Evolutionary conservation across 2,797 vertebrate species (phyloP).

Genomic region (Antrozous pallidus): DNA sequence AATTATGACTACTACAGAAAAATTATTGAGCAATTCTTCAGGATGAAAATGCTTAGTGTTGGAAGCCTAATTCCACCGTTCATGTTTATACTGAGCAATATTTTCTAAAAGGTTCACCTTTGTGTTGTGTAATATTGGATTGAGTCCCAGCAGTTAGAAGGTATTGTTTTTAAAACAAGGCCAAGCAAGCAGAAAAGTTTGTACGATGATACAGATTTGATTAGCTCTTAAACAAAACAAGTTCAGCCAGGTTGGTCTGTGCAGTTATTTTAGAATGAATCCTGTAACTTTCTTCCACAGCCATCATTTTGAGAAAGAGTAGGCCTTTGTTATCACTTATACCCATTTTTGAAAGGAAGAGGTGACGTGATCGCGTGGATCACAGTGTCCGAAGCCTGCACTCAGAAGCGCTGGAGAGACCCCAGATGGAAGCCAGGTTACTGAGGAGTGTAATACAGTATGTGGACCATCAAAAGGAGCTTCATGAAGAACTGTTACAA

Average conservation of each 20-base stretch:
- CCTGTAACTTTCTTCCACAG: conserved; percentile 65
- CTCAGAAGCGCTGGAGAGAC: conserved; percentile 24
- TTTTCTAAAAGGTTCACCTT: conserved; percentile 74
- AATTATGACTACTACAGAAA: conserved; percentile 76
- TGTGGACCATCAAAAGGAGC: conserved; percentile 50
- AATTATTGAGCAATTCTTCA: conserved; percentile 81
- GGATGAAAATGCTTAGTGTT: conserved; percentile 78
- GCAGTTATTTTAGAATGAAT: conserved; percentile 66
- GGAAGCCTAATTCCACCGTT: conserved; percentile 77
- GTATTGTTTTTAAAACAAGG: conserved; percentile 82
- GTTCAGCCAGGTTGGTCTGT: conserved; percentile 78
- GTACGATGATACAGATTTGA: conserved; percentile 79
- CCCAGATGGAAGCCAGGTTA: conserved; percentile 46
- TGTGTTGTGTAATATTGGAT: conserved; percentile 79
- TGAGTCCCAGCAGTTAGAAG: conserved; percentile 80
- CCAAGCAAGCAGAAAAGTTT: conserved; percentile 83
- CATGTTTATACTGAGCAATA: conserved; percentile 78
- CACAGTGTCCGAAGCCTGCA: background rate
- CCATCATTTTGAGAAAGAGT: conserved; percentile 54
- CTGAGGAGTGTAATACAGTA: background rate
- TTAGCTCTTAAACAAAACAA: conserved; percentile 81
- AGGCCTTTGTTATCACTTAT: conserved; percentile 56
- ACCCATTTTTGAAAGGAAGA: conserved; percentile 64
- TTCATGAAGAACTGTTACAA: background rate
- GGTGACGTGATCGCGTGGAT: background rate